These are phyloP conservation scores for Pogonophryne albipinna DNA, from an alignment of 2,797 vertebrate genomes.

Conservation along the genomic window DNA sequence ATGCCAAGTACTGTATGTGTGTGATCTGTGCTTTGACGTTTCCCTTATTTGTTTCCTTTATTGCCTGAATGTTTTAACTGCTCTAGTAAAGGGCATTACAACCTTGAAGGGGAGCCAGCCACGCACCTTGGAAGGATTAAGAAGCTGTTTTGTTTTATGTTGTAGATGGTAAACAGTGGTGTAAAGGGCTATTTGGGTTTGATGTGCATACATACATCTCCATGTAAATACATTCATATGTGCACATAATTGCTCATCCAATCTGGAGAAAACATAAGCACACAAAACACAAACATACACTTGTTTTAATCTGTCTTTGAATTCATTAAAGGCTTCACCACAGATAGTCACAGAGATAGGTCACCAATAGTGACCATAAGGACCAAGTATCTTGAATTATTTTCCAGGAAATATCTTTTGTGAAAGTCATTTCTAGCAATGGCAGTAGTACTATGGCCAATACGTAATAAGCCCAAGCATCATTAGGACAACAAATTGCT, in stretches of 20 bases:
- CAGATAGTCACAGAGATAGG: not conserved
- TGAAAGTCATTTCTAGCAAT: not conserved
- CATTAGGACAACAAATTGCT: too few species aligned
- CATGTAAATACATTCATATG: constrained; percentile 75
- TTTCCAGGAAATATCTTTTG: not conserved
- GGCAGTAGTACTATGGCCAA: not conserved
- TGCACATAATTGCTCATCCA: constrained; percentile 46
- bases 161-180: constrained; percentile 72
- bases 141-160: constrained; percentile 76
- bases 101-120: constrained; percentile 78
- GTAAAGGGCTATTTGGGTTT: constrained; percentile 72
- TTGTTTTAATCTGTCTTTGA: constrained; percentile 26
- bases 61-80: constrained; percentile 77
- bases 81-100: constrained; percentile 83
- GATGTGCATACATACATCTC: constrained; percentile 69
- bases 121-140: constrained; percentile 85
- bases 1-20: constrained; percentile 75
- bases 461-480: not conserved
- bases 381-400: constrained; percentile 12
- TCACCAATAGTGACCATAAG: too few species aligned
- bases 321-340: not conserved
- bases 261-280: constrained; percentile 43
- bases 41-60: constrained; percentile 79
- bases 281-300: not conserved
- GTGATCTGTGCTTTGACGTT: constrained; percentile 76